Conservation (phyloP, 23 tunicate species). For the Halocynthia aurantium region DNA sequence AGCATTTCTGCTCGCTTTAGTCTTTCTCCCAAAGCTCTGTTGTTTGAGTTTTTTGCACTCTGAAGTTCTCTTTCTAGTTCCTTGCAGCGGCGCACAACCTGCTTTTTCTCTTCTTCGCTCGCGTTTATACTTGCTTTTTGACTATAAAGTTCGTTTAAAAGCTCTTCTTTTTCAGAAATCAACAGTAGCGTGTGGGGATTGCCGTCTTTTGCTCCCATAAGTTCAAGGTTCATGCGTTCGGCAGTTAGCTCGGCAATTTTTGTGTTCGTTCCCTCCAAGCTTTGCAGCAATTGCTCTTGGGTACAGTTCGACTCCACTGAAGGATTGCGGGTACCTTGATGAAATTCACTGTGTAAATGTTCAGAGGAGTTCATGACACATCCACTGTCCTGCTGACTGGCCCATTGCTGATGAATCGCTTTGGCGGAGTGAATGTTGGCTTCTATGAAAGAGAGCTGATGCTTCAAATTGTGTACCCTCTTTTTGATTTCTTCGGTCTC, state of each 20-base stretch:
- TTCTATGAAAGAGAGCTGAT: slow-evolving; percentile 56
- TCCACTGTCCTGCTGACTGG: slow-evolving; percentile 31
- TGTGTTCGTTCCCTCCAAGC: slow-evolving; percentile 11
- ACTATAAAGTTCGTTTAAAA: slow-evolving; percentile 59
- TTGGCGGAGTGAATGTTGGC: slow-evolving; percentile 49
- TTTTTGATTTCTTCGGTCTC: slow-evolving; percentile 51
- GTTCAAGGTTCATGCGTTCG: slow-evolving; percentile 46
- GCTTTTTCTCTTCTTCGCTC: slow-evolving; percentile 46
- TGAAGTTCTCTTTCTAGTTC: slow-evolving; percentile 46
- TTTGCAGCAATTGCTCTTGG: slow-evolving; percentile 17
- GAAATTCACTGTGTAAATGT: slow-evolving; percentile 9
- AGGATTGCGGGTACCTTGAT: not conserved
- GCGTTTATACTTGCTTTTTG: slow-evolving; percentile 44
- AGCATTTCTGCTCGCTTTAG: slow-evolving; percentile 70
- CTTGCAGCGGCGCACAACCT: slow-evolving; percentile 40
- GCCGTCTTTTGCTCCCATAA: slow-evolving; percentile 56
- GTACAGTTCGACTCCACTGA: not conserved
- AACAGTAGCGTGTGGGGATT: slow-evolving; percentile 66
- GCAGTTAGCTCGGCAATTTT: slow-evolving; percentile 48
- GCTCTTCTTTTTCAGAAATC: slow-evolving; percentile 69
- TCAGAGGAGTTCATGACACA: slow-evolving; percentile 27
- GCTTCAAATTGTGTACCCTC: slow-evolving; percentile 43
- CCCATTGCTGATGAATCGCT: slow-evolving; percentile 64
- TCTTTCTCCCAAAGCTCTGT: slow-evolving; percentile 66
- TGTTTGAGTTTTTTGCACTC: slow-evolving; percentile 61